Conservation (phyloP, 2,888 invertebrate species). For the Pristionchus japonicus region DNA sequence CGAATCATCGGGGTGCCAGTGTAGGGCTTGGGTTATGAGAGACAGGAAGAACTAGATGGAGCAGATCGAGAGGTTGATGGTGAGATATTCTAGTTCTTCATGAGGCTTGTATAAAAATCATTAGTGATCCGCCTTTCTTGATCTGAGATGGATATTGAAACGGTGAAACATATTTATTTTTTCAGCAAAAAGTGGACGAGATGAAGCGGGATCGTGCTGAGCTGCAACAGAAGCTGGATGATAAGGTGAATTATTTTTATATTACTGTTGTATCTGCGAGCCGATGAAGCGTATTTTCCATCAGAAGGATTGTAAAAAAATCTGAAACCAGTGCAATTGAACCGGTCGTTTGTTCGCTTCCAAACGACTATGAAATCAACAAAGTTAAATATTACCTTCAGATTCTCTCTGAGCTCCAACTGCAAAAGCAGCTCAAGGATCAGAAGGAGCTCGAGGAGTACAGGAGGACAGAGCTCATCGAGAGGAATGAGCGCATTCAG, state of each 20-base stretch:
- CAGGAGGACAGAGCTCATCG: neutral
- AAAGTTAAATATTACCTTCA: neutral
- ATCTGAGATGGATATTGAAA: too few species aligned
- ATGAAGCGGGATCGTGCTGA: slow-evolving; percentile 23
- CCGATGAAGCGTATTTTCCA: too few species aligned
- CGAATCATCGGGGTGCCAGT: too few species aligned
- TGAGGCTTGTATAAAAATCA: too few species aligned
- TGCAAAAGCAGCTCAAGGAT: slow-evolving; percentile 22
- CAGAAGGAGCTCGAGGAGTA: slow-evolving; percentile 39
- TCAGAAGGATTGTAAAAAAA: too few species aligned
- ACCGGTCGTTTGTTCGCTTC: neutral
- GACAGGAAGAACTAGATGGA: slow-evolving; percentile 3
- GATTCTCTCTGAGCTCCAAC: slow-evolving; percentile 4
- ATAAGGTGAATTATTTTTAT: neutral
- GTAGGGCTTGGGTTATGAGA: neutral
- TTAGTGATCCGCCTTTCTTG: too few species aligned
- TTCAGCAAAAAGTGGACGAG: slow-evolving; percentile 28
- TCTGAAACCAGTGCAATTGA: too few species aligned
- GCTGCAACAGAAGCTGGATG: slow-evolving; percentile 15
- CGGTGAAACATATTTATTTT: neutral
- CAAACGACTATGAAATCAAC: neutral
- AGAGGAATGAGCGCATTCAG: neutral
- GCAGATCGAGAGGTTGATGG: slow-evolving; percentile 32
- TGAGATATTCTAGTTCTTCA: too few species aligned
- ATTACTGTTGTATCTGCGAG: neutral